phyloP scores from a whole-genome alignment of 2,888 invertebrate species.

The Dendrolimus houi region DNA sequence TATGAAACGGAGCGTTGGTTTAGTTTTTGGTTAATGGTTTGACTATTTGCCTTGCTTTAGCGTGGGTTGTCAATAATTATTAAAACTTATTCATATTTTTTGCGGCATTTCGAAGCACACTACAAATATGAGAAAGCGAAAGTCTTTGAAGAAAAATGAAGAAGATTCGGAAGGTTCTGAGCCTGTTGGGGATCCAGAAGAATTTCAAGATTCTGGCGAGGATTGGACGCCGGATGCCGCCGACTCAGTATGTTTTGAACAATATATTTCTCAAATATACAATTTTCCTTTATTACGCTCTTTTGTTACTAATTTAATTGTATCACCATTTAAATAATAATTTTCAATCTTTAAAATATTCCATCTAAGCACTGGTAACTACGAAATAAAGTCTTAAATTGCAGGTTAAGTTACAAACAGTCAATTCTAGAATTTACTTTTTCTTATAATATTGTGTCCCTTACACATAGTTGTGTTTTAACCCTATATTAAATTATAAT shows the following conservation, averaged over 20 bases:
- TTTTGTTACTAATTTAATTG: background rate
- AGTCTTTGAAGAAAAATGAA: slow-evolving; percentile 61
- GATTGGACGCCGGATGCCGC: slow-evolving; percentile 76
- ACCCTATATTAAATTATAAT: no score
- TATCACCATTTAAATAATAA: background rate
- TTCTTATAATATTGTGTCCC: no score
- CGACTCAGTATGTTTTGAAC: slow-evolving; percentile 50
- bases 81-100: background rate
- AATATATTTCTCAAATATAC: background rate
- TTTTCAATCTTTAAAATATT: no score
- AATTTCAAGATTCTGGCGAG: slow-evolving; percentile 73
- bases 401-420: no score
- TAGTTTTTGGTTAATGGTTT: background rate
- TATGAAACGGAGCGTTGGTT: background rate
- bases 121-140: slow-evolving; percentile 59
- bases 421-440: no score
- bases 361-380: no score
- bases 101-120: background rate
- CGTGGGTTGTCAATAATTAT: background rate
- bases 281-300: background rate
- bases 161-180: slow-evolving; percentile 69
- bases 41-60: background rate
- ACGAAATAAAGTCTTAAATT: no score
- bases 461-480: no score
- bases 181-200: slow-evolving; percentile 65